Evolutionary conservation across 2,888 invertebrate species (phyloP), one percentile per base, ranked within the genome.

Genomic region (Oligia fasciuncula): DNA sequence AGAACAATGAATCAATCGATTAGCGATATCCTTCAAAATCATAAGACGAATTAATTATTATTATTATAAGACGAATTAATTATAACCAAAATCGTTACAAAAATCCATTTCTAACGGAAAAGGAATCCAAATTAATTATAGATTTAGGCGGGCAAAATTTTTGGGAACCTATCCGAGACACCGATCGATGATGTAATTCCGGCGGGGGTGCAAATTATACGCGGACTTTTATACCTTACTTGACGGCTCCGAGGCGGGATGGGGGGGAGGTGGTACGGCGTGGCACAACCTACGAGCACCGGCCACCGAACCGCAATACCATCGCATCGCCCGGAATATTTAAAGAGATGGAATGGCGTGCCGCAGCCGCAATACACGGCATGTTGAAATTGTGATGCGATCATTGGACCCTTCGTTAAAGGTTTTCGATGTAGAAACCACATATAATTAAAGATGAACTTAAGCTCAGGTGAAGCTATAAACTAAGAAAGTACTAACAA

Each of bases 131-230:
- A 80, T 63, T n/a, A 72, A 73, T 72, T 60, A 68, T 46, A 79
- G 60, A 80, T 63, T 71, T 68, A 62, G 54, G 14, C 62, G 35
- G 43, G 8, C 60, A 57, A 62, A 17, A 66, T 60, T 73, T 62
- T 54, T 71, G 70, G 40, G 62, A 54, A 67, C 69, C 75, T 72
- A 60, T 73, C 65, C 74, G 67, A 40, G 62, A 11, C 63, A n/a
- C 40, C 69, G 86, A 84, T 86, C 86, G 86, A 84, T 86, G 81
- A 78, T 84, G 84, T 67, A 74, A 81, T 84, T 86, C 46, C 46
- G 13, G 2, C 23, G 13, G n/a, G 49, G 13, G 49, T 57, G 78
- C 86, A 77, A 78, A 76, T 80, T 73, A 80, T 78, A 71, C 73
- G 68, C 66, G 65, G 66, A 79, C 76, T 66, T 79, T 79, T 82